These are phyloP conservation scores for Drosophila mimetica DNA, from an alignment of 2,888 invertebrate genomes.

Conservation along the genomic window DNA sequence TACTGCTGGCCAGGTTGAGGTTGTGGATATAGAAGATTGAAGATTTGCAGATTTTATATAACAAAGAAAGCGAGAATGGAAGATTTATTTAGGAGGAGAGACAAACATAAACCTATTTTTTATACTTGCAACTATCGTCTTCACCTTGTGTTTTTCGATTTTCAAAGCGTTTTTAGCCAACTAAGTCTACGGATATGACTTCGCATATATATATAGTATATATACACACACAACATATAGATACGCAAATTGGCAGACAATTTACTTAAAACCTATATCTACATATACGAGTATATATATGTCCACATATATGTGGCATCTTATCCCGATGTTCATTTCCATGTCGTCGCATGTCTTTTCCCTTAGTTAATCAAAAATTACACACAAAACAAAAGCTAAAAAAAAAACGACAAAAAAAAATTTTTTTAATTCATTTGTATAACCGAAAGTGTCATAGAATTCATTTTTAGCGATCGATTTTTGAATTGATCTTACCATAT, in stretches of 20 bases:
- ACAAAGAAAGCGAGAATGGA: constrained; percentile 1
- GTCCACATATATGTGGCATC: constrained; percentile 17
- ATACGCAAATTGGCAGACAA: constrained; percentile 35
- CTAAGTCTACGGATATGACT: constrained; percentile 23
- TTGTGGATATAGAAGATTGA: constrained; percentile 39
- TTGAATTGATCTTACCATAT: constrained; percentile 33
- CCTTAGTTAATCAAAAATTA: constrained; percentile 32
- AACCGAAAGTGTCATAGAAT: constrained; percentile 47
- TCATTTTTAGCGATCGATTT: constrained; percentile 31
- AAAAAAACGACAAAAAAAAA: constrained; percentile 9
- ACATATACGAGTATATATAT: constrained; percentile 23
- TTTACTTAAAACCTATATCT: constrained; percentile 28
- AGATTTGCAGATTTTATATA: constrained; percentile 24
- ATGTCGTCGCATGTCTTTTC: constrained; percentile 37
- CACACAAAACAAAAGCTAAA: neutral
- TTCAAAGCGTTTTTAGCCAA: constrained; percentile 5
- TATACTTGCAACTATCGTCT: constrained; percentile 33
- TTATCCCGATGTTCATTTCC: constrained; percentile 15
- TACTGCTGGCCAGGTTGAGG: constrained; percentile 47
- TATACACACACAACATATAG: constrained; percentile 15
- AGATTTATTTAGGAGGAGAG: neutral
- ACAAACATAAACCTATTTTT: constrained; percentile 24
- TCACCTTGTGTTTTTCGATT: constrained; percentile 35
- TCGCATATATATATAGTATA: constrained; percentile 18
- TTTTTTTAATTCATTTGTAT: constrained; percentile 37